phyloP scores from a whole-genome alignment of 2,888 invertebrate species.

The Trichogramma dendrolimi region DNA sequence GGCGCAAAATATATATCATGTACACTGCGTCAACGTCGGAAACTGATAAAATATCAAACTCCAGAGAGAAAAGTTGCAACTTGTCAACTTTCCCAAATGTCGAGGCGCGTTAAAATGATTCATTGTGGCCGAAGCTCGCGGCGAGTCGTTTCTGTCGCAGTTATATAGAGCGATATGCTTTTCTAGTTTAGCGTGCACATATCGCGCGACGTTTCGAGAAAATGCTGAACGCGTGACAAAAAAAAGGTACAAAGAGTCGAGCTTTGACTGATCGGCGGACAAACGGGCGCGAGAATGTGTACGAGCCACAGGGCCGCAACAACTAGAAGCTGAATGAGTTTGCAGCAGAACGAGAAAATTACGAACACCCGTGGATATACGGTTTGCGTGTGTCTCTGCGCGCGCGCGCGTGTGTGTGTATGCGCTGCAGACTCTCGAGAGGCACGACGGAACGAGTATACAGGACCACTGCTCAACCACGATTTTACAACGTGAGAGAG shows the following conservation, averaged over 20 bases:
- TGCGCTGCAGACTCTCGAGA: background rate
- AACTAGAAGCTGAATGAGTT: slow-evolving; percentile 28
- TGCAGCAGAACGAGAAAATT: slow-evolving; percentile 29
- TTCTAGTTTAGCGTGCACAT: no score
- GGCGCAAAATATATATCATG: no score
- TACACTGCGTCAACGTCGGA: slow-evolving; percentile 23
- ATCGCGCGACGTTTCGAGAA: no score
- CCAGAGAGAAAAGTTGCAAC: slow-evolving; percentile 9
- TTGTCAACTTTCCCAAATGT: no score
- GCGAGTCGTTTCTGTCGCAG: no score
- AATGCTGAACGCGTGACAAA: no score
- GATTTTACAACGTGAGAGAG: slow-evolving; percentile 28
- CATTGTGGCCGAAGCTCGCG: no score
- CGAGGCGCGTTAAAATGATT: no score
- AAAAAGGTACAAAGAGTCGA: background rate
- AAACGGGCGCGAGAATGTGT: slow-evolving; percentile 40
- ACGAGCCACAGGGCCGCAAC: no score
- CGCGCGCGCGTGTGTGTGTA: no score
- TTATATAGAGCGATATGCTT: no score
- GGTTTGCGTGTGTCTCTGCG: slow-evolving; percentile 10
- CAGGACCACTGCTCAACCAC: slow-evolving; percentile 1
- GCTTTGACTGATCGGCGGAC: slow-evolving; percentile 12
- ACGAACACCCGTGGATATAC: slow-evolving; percentile 12
- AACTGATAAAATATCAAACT: slow-evolving; percentile 38
- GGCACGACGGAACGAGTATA: slow-evolving; percentile 1